phyloP scores from a whole-genome alignment of 2,888 invertebrate genomes.

The Drosophila pseudotalamancana region DNA sequence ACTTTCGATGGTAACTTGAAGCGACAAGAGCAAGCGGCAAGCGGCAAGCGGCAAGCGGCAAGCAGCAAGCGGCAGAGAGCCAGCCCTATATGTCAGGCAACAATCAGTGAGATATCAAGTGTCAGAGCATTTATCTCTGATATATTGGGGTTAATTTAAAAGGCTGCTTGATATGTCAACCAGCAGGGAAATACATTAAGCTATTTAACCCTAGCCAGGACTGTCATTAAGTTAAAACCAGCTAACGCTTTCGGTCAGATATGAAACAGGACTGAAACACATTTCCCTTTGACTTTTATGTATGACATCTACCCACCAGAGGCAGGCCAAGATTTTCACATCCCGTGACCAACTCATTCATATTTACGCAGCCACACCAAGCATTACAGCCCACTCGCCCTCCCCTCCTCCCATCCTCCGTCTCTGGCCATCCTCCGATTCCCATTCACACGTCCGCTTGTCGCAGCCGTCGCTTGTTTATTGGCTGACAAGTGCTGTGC shows the following conservation, averaged over 20 bases:
- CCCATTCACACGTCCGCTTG: slow-evolving; percentile 2
- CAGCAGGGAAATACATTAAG: too few relatives aligned
- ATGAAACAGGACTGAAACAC: too few relatives aligned
- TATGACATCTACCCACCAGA: too few relatives aligned
- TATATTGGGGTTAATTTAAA: too few relatives aligned
- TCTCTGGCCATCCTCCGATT: too few relatives aligned
- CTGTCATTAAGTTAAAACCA: too few relatives aligned
- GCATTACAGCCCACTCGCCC: not conserved
- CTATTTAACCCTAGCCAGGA: too few relatives aligned
- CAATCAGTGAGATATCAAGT: slow-evolving; percentile 1
- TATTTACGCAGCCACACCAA: slow-evolving; percentile 16
- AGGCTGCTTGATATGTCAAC: too few relatives aligned
- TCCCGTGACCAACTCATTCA: slow-evolving; percentile 47
- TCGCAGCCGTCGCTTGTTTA: slow-evolving; percentile 65
- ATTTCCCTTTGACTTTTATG: too few relatives aligned
- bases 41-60: too few relatives aligned
- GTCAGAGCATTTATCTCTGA: too few relatives aligned
- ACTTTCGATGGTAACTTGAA: slow-evolving; percentile 35
- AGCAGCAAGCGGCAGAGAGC: slow-evolving; percentile 1
- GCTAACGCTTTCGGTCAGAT: not conserved
- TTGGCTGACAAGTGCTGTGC: slow-evolving; percentile 79
- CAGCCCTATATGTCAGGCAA: slow-evolving; percentile 8
- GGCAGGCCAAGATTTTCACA: slow-evolving; percentile 22
- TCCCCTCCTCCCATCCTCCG: not conserved
- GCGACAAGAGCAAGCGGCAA: slow-evolving; percentile 3